Base-by-base conservation (phyloP, 1,140 invertebrate genomes). In the Contarinia nasturtii region DNA sequence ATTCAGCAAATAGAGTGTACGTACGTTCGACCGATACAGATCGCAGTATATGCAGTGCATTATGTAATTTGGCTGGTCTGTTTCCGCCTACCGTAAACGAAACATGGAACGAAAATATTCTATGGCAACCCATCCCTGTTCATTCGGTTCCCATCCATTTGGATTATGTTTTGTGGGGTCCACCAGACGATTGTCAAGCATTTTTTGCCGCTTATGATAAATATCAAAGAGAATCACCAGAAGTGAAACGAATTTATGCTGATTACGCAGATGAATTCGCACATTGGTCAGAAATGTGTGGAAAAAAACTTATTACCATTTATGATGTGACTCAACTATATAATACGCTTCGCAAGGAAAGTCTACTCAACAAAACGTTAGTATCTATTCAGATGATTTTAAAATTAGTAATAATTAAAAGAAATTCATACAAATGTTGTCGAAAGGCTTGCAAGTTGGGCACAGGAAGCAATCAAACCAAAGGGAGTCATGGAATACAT, bases 51-150 rank as follows among this genome's bases (percentile, higher is more conserved):
- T 91, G 90, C 82, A 92, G 86, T 53, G 90, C 86, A 0, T 71
- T 82, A 59, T 68, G 76, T 1, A 82, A 89, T 66, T 68, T 93
- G 48, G 87, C 87, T 48, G 86, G 86, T 5, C 72, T 86, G 50
- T 87, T 79, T 58, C 81, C 84, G 7, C 75, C 77, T 0, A 55
- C 55, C 12, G 67, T 64, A 4, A 55, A 64, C n/a, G 67, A 77
- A 53, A 49, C 76, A 3, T 92, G 86, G 82, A 75, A 86, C 57
- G 48, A 54, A 1, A 51, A 73, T 3, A 59, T 91, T 1, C 55
- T 65, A 11, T 95, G 90, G 90, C 87, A 91, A 62, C 89, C 90
- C 0, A 84, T 94, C 53, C 86, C 90, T 1, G 71, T 94, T 10
- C 86, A 91, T 53, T 86, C 87, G 0, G 54, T 69, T 15, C 79